Evolutionary conservation across 2,888 invertebrate genomes (phyloP).

Genomic region (Gryllus longicercus): DNA sequence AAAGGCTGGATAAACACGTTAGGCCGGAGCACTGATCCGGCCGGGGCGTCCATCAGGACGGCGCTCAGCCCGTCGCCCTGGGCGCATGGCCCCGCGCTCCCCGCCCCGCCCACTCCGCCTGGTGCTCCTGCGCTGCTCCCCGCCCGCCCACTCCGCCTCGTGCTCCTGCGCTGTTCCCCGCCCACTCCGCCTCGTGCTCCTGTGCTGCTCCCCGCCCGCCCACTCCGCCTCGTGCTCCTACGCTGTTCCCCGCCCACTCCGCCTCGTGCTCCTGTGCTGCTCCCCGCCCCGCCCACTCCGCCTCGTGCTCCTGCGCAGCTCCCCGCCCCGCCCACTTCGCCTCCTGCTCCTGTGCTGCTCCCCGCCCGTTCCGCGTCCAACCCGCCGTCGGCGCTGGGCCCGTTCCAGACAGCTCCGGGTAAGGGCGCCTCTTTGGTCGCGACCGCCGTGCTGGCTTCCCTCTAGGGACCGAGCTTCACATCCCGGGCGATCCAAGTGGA

Average conservation of each 20-base stretch:
- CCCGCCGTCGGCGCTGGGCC: neutral
- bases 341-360: neutral
- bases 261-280: too few relatives aligned
- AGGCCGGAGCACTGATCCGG: neutral
- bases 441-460: too few relatives aligned
- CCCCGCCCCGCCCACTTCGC: too few relatives aligned
- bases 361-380: neutral
- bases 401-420: too few relatives aligned
- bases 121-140: too few relatives aligned
- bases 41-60: neutral
- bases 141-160: neutral
- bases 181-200: neutral
- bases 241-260: neutral
- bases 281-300: too few relatives aligned
- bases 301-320: too few relatives aligned
- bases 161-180: neutral
- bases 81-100: neutral
- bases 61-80: neutral
- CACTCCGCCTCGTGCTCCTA: neutral
- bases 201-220: neutral
- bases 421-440: too few relatives aligned
- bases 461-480: too few relatives aligned
- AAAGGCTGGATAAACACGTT: conserved; percentile 17
- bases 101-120: neutral
- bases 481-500: too few relatives aligned